Evolutionary conservation across 2,113 vertebrate species (phyloP).

Genomic region (Sardina pilchardus): DNA sequence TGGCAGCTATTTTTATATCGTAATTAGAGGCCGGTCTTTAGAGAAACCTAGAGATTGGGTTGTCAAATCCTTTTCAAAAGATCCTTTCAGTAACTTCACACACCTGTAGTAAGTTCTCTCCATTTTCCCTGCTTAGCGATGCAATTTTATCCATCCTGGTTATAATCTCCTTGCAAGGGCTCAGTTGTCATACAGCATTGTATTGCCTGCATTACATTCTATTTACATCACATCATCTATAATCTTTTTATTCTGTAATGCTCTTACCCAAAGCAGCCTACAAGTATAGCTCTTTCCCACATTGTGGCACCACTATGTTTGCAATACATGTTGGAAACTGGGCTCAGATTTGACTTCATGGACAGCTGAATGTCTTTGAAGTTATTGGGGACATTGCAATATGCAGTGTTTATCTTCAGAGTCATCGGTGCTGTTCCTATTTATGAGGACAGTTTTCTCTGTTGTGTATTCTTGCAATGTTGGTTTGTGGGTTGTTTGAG

Average conservation of each 20-base stretch:
- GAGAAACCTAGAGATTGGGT: neutral
- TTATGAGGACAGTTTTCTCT: neutral
- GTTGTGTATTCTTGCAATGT: neutral
- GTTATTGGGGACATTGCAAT: neutral
- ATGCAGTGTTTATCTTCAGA: neutral
- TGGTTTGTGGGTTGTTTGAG: neutral
- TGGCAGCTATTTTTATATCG: slow-evolving; percentile 10
- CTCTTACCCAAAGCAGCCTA: neutral
- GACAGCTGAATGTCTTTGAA: neutral
- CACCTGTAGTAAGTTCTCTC: neutral
- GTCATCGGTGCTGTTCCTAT: neutral
- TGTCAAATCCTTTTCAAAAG: neutral
- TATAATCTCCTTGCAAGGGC: neutral
- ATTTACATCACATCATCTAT: neutral
- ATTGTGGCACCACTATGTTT: neutral
- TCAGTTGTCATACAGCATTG: neutral
- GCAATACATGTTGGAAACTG: neutral
- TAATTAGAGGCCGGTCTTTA: neutral
- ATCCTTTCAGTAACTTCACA: neutral
- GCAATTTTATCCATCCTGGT: neutral
- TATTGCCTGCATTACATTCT: slow-evolving; percentile 3
- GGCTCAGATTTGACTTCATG: neutral
- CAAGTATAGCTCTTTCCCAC: neutral
- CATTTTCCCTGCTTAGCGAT: neutral
- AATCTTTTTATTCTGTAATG: slow-evolving; percentile 3